Percentiles rank a stretch among this genome's conserved stretches.
phyloP scores from a whole-genome alignment of 2,113 vertebrate species.

The Pholis gunnellus region DNA sequence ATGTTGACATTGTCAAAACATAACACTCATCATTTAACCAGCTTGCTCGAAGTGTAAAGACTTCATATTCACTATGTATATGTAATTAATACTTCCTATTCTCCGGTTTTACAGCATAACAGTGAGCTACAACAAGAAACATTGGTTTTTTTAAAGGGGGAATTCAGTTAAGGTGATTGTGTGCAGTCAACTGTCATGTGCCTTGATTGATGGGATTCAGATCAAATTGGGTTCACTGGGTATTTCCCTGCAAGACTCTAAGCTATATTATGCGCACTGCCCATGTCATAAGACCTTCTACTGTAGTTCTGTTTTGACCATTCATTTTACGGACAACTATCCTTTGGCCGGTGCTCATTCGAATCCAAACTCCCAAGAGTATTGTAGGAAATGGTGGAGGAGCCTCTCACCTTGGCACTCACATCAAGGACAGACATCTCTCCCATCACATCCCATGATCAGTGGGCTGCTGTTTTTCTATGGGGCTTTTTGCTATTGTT shows the following conservation, averaged over 20 bases:
- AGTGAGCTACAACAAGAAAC: conserved; percentile 7
- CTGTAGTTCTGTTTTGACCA: conserved; percentile 48
- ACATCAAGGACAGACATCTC: conserved; percentile 77
- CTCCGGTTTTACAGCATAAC: background rate
- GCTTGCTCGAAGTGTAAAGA: background rate
- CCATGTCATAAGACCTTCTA: conserved; percentile 36
- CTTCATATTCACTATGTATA: background rate
- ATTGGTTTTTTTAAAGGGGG: conserved; percentile 24
- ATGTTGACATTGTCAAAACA: conserved; percentile 1
- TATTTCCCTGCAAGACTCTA: conserved; percentile 41
- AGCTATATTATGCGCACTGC: conserved; percentile 31
- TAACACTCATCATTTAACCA: background rate
- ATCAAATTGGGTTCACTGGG: conserved; percentile 25
- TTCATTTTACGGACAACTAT: conserved; percentile 46
- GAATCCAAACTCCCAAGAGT: conserved; percentile 68
- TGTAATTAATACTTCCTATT: background rate
- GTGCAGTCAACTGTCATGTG: conserved; percentile 30
- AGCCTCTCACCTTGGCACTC: conserved; percentile 79
- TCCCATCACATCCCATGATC: conserved; percentile 79
- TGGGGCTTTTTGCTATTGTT: conserved; percentile 75
- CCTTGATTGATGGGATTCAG: conserved; percentile 41
- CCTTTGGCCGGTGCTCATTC: conserved; percentile 54
- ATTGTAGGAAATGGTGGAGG: conserved; percentile 76
- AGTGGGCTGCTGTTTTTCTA: conserved; percentile 74
- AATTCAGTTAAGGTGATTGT: conserved; percentile 30